Conservation (phyloP, 2,113 vertebrate species). For the Hydrochoerus hydrochaeris region DNA sequence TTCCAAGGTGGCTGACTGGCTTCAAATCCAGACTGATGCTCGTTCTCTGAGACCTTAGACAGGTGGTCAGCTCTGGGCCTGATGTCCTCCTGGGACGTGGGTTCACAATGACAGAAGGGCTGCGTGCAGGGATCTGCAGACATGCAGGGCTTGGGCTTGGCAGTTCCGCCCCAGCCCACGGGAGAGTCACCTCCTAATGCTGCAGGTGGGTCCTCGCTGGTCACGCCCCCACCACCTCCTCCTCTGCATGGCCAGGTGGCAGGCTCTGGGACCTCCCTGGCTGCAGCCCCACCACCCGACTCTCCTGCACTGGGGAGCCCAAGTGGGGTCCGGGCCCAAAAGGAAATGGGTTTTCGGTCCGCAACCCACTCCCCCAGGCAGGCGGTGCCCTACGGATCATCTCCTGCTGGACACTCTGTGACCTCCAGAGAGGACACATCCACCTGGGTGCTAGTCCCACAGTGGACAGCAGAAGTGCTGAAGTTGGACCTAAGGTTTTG, state of each 20-base stretch:
- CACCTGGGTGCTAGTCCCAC: fast-evolving
- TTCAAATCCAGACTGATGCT: fast-evolving
- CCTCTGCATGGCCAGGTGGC: neutral
- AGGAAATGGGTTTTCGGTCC: neutral
- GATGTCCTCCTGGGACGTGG: fast-evolving
- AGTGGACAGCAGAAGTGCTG: neutral
- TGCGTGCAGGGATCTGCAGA: neutral
- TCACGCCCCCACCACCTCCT: neutral
- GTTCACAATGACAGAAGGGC: too few relatives aligned
- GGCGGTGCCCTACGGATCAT: neutral
- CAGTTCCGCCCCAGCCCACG: neutral
- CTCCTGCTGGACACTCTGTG: neutral
- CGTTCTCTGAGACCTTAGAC: neutral
- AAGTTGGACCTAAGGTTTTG: neutral
- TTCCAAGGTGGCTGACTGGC: neutral
- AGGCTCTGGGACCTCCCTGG: neutral
- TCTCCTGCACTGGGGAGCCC: neutral
- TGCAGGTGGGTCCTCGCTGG: neutral
- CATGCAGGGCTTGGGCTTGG: too few relatives aligned
- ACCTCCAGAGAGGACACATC: neutral
- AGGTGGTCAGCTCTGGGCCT: neutral
- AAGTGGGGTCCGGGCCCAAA: neutral
- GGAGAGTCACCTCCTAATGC: neutral
- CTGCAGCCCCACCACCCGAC: neutral
- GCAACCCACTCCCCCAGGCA: fast-evolving